phyloP scores from a whole-genome alignment of 1,140 invertebrate species.

The Macrobrachium rosenbergii region DNA sequence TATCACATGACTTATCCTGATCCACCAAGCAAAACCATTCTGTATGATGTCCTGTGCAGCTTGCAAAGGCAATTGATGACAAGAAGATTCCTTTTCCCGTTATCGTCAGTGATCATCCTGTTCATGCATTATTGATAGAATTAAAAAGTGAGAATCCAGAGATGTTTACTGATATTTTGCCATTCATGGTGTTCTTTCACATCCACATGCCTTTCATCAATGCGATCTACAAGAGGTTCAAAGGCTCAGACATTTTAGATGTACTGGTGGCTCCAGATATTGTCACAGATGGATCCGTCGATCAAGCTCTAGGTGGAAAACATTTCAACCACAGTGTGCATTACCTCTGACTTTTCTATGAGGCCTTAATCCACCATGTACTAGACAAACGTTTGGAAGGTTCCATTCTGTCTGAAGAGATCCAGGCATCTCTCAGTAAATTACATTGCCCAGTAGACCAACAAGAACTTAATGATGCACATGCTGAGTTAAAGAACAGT shows the following conservation, averaged over 20 bases:
- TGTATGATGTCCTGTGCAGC: slow-evolving; percentile 15
- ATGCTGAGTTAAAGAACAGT: too few species aligned
- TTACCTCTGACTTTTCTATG: background rate
- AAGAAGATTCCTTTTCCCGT: slow-evolving; percentile 3
- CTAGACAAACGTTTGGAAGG: background rate
- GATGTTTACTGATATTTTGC: background rate
- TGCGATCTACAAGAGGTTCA: slow-evolving; percentile 4
- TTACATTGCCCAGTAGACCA: too few species aligned
- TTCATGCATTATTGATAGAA: background rate
- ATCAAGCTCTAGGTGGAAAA: slow-evolving; percentile 5
- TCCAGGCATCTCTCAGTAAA: background rate
- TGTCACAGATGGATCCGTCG: slow-evolving; percentile 4
- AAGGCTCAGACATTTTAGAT: slow-evolving; percentile 5
- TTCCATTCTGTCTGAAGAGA: background rate
- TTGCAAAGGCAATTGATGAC: background rate
- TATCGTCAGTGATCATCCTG: slow-evolving; percentile 19
- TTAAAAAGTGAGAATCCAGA: slow-evolving; percentile 24
- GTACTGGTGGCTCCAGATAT: background rate
- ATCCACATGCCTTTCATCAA: slow-evolving; percentile 17
- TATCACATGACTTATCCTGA: slow-evolving; percentile 30
- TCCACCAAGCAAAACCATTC: background rate
- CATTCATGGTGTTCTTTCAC: slow-evolving; percentile 15
- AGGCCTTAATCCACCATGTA: background rate
- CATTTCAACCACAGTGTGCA: background rate
- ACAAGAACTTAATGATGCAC: too few species aligned